These are phyloP conservation scores for Phrynocephalus vlangalii DNA, from an alignment of 2,797 vertebrate species.

Conservation along the genomic window DNA sequence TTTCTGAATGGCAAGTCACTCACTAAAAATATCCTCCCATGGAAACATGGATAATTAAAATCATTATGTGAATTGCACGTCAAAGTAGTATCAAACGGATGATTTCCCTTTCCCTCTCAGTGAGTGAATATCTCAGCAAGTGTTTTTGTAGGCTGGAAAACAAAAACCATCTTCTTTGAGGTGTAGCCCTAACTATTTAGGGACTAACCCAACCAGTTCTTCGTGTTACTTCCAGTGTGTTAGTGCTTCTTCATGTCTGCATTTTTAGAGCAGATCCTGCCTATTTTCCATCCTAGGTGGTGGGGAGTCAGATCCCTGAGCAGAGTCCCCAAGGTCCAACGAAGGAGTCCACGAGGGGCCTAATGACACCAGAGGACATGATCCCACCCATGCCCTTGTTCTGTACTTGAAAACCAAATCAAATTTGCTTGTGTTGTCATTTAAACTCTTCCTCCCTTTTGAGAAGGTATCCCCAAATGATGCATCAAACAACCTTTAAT, in stretches of 20 bases:
- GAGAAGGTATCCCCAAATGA: background rate
- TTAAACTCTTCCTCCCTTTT: background rate
- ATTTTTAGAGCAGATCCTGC: background rate
- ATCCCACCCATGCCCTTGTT: too few species aligned
- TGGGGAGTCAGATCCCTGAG: background rate
- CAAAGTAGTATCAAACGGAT: background rate
- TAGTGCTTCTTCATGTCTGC: background rate
- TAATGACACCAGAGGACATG: background rate
- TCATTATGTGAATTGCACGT: background rate
- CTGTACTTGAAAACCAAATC: background rate
- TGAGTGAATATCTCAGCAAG: too few species aligned
- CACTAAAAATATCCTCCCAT: background rate
- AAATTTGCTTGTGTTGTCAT: background rate
- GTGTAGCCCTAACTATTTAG: too few species aligned
- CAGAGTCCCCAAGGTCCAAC: background rate
- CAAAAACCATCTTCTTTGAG: too few species aligned
- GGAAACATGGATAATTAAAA: background rate
- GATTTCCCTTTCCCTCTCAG: background rate
- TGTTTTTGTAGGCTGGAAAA: too few species aligned
- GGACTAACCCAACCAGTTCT: background rate
- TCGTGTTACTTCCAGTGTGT: background rate
- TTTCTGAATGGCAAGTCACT: background rate
- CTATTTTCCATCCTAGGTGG: background rate
- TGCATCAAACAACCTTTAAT: background rate
- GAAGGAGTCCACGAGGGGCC: background rate